Evolutionary conservation across 1,140 invertebrate species (phyloP).

Genomic region (Maniola jurtina): DNA sequence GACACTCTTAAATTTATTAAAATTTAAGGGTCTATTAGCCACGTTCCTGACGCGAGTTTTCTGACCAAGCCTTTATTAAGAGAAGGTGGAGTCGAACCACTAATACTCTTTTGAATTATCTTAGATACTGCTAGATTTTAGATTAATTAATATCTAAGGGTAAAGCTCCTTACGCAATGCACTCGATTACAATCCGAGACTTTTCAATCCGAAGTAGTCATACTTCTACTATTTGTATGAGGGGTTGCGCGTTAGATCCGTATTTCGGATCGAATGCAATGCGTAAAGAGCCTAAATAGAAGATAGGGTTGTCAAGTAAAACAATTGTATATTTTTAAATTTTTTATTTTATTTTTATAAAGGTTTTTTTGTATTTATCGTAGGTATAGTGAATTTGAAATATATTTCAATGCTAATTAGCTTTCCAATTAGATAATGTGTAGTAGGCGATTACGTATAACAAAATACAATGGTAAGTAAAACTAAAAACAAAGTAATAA

Average conservation of each 20-base stretch:
- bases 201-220: no score
- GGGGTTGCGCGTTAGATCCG: neutral
- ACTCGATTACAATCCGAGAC: no score
- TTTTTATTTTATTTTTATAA: conserved; percentile 74
- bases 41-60: no score
- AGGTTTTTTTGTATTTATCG: conserved; percentile 74
- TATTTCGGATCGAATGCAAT: neutral
- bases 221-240: no score
- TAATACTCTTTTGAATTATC: no score
- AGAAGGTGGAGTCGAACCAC: no score
- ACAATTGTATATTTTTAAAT: conserved; percentile 52
- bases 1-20: no score
- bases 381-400: conserved; percentile 76
- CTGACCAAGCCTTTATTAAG: no score
- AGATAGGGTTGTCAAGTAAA: conserved; percentile 40
- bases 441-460: conserved; percentile 75
- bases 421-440: conserved; percentile 72
- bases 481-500: conserved; percentile 23
- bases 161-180: no score
- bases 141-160: no score
- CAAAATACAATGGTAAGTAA: conserved; percentile 55
- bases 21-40: no score
- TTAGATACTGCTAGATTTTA: no score
- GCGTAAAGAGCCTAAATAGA: neutral
- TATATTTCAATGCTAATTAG: conserved; percentile 69